Conservation (phyloP, 2,888 invertebrate genomes). For the Hylaea fasciaria region DNA sequence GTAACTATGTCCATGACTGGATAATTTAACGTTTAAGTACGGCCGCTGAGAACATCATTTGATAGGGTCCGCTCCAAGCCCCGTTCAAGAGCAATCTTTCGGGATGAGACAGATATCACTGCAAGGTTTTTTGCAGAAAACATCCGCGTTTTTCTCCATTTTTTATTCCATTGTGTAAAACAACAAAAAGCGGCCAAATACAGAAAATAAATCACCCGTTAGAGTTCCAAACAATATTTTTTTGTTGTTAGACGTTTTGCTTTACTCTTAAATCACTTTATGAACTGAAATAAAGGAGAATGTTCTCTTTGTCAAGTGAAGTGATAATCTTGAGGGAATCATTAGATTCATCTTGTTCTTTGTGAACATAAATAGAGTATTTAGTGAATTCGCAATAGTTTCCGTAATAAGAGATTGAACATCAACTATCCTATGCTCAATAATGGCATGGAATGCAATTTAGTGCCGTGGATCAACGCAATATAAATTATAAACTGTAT, state of each 20-base stretch:
- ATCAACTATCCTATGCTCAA: too few species aligned
- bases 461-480: neutral
- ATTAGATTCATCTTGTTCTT: neutral
- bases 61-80: constrained; percentile 37
- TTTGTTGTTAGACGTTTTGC: constrained; percentile 7
- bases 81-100: constrained; percentile 25
- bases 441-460: neutral
- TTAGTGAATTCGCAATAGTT: too few species aligned
- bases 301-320: neutral
- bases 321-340: neutral
- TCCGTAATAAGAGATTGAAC: too few species aligned
- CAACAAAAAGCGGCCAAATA: constrained; percentile 29
- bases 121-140: constrained; percentile 33
- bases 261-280: neutral
- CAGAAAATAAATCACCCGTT: constrained; percentile 25
- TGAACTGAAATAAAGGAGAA: too few species aligned
- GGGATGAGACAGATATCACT: constrained; percentile 34
- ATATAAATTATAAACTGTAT: neutral
- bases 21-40: constrained; percentile 26
- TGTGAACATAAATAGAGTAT: neutral
- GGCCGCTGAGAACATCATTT: constrained; percentile 22
- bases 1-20: constrained; percentile 11
- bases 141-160: constrained; percentile 19
- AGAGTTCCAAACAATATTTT: constrained; percentile 6
- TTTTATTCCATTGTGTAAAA: constrained; percentile 30